Evolutionary conservation across 2,797 vertebrate species (phyloP), one percentile per base, ranked within the genome.

Genomic region (Cyclura pinguis): DNA sequence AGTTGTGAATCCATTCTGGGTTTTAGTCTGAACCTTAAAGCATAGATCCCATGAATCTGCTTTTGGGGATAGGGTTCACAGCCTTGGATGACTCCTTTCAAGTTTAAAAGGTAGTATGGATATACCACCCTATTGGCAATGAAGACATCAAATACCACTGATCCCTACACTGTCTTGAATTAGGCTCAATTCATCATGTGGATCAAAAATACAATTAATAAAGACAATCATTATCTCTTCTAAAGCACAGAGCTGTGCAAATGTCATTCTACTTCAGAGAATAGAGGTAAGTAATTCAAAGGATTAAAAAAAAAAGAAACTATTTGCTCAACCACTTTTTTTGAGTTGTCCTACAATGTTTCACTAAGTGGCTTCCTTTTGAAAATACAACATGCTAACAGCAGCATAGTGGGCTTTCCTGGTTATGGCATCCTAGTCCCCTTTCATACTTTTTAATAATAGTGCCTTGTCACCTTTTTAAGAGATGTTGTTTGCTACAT

Each of bases 161-260:
- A 22, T 62, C 18, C 59, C 22, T 62, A 22, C 76, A 88, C 81
- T 27, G 0, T 84, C 93, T 85, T 83, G 27, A 83, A 90, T 93
- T 95, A 96, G 89, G 47, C 95, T 85, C 1, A 81, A 86, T 89
- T 90, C 91, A 80, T 57, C 35, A 93, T 73, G n/a, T 57, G 50
- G 86, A 84, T 81, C 94, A 89, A 84, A 94, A 93, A 62, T 96
- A 89, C 90, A 97, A 96, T 93, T 96, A 96, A 90, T 93, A 94
- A 86, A 84, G 55, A 86, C 86, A 92, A 82, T 89, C 92, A 84
- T 84, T 89, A 91, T 16, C 16, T 86, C 35, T 1, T 22, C 29
- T 87, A 91, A 72, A 95, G 64, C 95, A 93, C 14, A 2, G 47
- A 85, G 0, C 29, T 80, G 22, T 88, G 73, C 83, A 88, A 89